These are phyloP conservation scores for Desmophyllum pertusum DNA, from an alignment of 92 coral and sea anemone species.

Conservation along the genomic window DNA sequence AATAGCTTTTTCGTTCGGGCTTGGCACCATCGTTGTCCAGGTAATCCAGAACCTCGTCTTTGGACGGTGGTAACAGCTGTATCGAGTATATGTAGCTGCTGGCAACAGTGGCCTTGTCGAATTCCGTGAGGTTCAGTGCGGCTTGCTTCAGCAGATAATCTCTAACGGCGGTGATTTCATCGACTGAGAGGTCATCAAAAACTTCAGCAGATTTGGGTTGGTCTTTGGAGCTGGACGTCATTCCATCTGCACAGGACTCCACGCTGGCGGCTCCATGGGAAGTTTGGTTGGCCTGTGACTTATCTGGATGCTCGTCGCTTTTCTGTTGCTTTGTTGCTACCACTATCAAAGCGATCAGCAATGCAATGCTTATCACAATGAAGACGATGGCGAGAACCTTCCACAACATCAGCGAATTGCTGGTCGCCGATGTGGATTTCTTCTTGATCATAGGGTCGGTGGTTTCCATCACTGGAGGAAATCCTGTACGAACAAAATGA, in stretches of 20 bases:
- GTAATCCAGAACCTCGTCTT: slow-evolving; percentile 43
- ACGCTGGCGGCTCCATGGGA: not conserved
- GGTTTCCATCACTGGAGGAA: not conserved
- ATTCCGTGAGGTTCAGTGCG: slow-evolving; percentile 49
- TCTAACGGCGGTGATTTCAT: slow-evolving; percentile 58
- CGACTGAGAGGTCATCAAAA: slow-evolving; percentile 62
- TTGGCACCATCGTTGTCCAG: slow-evolving; percentile 46
- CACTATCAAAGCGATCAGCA: slow-evolving; percentile 41
- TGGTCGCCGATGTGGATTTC: not conserved
- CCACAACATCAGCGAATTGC: not conserved
- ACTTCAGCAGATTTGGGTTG: slow-evolving; percentile 52
- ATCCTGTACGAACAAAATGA: not conserved
- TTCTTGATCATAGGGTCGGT: slow-evolving; percentile 21
- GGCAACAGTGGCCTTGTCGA: slow-evolving; percentile 35
- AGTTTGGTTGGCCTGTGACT: not conserved
- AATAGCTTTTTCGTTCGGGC: slow-evolving; percentile 55
- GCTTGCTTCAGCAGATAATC: slow-evolving; percentile 59
- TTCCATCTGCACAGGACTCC: slow-evolving; percentile 10
- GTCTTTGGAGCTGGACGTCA: not conserved
- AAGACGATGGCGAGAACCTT: slow-evolving; percentile 25
- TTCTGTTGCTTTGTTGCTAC: slow-evolving; percentile 22
- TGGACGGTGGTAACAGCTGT: slow-evolving; percentile 49
- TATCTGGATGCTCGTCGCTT: not conserved
- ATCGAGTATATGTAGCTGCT: slow-evolving; percentile 60
- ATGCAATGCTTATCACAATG: slow-evolving; percentile 30